Base-by-base conservation (phyloP, 1,140 invertebrate genomes). In the Drosophila bocki region DNA sequence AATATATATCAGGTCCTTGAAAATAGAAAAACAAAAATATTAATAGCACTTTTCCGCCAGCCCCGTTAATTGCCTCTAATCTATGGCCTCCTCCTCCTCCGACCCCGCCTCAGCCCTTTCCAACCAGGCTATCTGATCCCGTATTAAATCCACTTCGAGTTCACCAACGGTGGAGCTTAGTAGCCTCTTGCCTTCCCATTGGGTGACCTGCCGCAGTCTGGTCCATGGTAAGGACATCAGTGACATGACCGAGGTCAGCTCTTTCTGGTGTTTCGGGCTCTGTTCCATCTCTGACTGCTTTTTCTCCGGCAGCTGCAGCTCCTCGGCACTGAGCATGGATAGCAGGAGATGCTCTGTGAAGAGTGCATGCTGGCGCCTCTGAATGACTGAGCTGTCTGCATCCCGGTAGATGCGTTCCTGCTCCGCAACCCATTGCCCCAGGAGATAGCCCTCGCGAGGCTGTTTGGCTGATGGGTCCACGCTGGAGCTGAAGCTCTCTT, bases 291-390 rank as follows among this genome's bases (percentile, higher is more conserved):
- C 8, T 1, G n/a, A 0, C 1, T 12, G 5, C 7, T 11, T n/a
- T 9, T 8, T 17, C 12, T 59, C 19, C 5, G 80, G 69, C 54
- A 65, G 13, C 22, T 60, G 11, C 61, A 88, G 47, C 3, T 90
- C 63, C 39, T 75, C 74, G 22, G 37, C 48, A 39, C 85, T 61
- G n/a, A 88, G 19, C 84, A 88, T 84, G 37, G 84, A 88, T 7
- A 88, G 58, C 13, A 88, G 41, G 5, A 88, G 51, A 6, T 88
- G 85, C 17, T 88, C 85, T 4, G 74, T 45, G 17, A 88, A 88
- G 26, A 78, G 45, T 0, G 58, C 69, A n/a, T 75, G 83, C 0
- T 37, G 32, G 13, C 61, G 42, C 1, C 63, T 44, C 8, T 22
- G 32, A 3, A 11, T 26, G 1, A 7, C 35, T 7, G 42, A 19